Evolutionary conservation across 2,888 invertebrate species (phyloP).

Genomic region (Melanchra persicariae): DNA sequence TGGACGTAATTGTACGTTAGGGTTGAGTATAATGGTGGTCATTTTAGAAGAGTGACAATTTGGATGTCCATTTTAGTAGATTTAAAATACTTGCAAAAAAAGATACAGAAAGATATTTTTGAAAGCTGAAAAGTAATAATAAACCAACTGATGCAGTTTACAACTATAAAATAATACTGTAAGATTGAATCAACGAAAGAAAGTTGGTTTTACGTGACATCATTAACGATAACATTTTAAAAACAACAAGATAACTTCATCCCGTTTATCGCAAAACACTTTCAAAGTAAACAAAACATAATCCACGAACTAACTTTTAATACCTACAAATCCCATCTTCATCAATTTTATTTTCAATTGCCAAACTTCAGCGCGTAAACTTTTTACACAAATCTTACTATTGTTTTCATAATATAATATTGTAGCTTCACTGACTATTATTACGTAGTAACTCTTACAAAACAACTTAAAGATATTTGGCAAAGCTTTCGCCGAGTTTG

Average conservation of each 20-base stretch:
- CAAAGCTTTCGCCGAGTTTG: slow-evolving; percentile 82
- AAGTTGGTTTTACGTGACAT: neutral
- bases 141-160: too few species aligned
- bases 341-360: slow-evolving; percentile 57
- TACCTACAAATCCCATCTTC: slow-evolving; percentile 15
- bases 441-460: slow-evolving; percentile 74
- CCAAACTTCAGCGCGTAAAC: slow-evolving; percentile 47
- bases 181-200: neutral
- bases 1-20: slow-evolving; percentile 3
- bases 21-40: neutral
- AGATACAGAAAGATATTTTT: too few species aligned
- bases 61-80: neutral
- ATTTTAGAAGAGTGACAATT: neutral
- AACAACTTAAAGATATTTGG: slow-evolving; percentile 85
- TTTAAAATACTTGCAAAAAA: neutral
- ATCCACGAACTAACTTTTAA: slow-evolving; percentile 25
- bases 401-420: slow-evolving; percentile 72
- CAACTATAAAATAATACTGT: neutral
- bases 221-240: neutral
- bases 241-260: slow-evolving; percentile 19
- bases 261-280: slow-evolving; percentile 17
- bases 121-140: too few species aligned
- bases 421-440: slow-evolving; percentile 69
- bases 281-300: slow-evolving; percentile 38
- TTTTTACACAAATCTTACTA: slow-evolving; percentile 67